phyloP scores from a whole-genome alignment of 2,888 invertebrate species.

The Eucera pruinosa region DNA sequence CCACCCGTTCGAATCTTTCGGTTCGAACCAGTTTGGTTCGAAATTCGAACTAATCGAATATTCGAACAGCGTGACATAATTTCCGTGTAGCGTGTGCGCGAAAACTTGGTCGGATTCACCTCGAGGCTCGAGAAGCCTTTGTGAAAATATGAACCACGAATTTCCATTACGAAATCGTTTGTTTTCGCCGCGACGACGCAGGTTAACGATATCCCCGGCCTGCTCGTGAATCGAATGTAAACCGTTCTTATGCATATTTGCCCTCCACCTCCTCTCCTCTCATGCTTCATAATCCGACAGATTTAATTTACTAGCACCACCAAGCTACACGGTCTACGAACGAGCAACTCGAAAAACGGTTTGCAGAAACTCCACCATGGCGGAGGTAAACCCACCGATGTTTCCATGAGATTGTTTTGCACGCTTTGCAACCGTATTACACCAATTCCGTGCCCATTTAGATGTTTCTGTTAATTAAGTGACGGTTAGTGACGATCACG shows the following conservation, averaged over 20 bases:
- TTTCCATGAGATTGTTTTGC: conserved; percentile 19
- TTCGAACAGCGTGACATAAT: too few species aligned
- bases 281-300: conserved; percentile 64
- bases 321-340: not conserved
- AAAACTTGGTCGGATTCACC: conserved; percentile 3
- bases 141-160: conserved; percentile 64
- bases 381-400: conserved; percentile 28
- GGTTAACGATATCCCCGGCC: conserved; percentile 65
- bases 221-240: conserved; percentile 68
- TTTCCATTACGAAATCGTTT: conserved; percentile 71
- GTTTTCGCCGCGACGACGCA: conserved; percentile 51
- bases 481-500: not conserved
- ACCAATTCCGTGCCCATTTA: not conserved
- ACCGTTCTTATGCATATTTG: conserved; percentile 66
- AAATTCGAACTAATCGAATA: too few species aligned
- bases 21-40: conserved; percentile 7
- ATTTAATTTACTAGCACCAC: conserved; percentile 67
- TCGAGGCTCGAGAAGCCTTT: conserved; percentile 10
- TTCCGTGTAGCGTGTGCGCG: too few species aligned
- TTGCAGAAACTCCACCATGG: not conserved
- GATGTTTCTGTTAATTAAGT: conserved; percentile 4
- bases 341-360: conserved; percentile 26
- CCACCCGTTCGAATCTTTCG: too few species aligned
- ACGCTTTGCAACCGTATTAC: conserved; percentile 20
- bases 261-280: conserved; percentile 14